phyloP scores from a whole-genome alignment of 2,113 vertebrate species.

The Nibea coibor region DNA sequence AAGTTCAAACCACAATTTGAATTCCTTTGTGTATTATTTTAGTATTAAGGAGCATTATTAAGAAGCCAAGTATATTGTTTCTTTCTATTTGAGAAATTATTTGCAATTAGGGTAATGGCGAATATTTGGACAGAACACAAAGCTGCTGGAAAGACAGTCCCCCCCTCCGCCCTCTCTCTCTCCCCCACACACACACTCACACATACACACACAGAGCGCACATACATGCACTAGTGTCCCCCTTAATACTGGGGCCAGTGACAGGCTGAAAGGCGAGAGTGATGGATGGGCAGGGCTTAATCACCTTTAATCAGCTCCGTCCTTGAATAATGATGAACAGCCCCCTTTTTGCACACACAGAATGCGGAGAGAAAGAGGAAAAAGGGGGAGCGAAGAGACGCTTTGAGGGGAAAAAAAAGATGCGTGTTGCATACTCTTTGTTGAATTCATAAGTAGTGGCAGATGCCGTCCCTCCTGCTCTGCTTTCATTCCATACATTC shows the following conservation, averaged over 20 bases:
- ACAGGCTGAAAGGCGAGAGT: conserved; percentile 79
- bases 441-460: conserved; percentile 70
- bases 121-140: conserved; percentile 53
- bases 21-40: conserved; percentile 63
- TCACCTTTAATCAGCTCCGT: conserved; percentile 84
- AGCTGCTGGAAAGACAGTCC: conserved; percentile 40
- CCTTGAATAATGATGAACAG: conserved; percentile 82
- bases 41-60: conserved; percentile 60
- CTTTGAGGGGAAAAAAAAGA: conserved; percentile 53
- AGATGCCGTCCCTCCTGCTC: conserved; percentile 68
- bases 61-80: conserved; percentile 51
- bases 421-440: conserved; percentile 59
- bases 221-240: conserved; percentile 43
- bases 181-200: conserved; percentile 33
- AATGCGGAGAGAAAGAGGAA: conserved; percentile 53
- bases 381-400: conserved; percentile 24
- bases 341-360: conserved; percentile 64
- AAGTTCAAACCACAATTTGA: conserved; percentile 49
- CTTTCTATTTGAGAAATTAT: conserved; percentile 62
- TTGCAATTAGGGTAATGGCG: conserved; percentile 63
- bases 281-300: conserved; percentile 82
- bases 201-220: conserved; percentile 41
- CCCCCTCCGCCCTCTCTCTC: not conserved
- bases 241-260: conserved; percentile 66
- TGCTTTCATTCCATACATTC: conserved; percentile 43